These are phyloP conservation scores for Pycnonotus jocosus DNA, from an alignment of 2,113 vertebrate genomes.

Conservation along the genomic window DNA sequence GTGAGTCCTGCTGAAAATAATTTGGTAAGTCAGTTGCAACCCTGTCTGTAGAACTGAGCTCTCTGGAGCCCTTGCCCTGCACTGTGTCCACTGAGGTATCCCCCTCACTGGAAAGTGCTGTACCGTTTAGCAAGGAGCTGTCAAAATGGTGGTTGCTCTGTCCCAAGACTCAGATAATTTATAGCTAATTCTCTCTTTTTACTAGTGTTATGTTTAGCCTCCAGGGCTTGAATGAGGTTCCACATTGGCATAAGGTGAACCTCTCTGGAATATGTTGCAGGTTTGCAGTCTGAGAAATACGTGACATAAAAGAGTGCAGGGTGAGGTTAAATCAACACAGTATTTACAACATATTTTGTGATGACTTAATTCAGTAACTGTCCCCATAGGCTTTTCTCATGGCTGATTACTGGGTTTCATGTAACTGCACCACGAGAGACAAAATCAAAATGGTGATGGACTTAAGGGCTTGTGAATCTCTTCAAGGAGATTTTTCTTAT, in stretches of 20 bases:
- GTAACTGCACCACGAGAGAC: neutral
- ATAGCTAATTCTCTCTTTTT: neutral
- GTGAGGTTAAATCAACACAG: conserved; percentile 1
- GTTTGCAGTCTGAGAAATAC: neutral
- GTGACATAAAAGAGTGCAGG: neutral
- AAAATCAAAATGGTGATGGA: neutral
- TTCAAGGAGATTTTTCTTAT: neutral
- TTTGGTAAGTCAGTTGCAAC: neutral
- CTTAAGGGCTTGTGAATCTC: neutral
- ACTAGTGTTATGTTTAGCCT: neutral
- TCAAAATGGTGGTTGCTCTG: neutral
- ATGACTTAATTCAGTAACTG: conserved; percentile 22
- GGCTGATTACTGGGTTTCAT: neutral
- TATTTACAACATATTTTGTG: neutral
- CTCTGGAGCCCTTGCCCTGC: neutral
- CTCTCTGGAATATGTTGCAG: neutral
- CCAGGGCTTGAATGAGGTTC: neutral
- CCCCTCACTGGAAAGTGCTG: neutral
- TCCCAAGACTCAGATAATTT: neutral
- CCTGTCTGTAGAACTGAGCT: neutral
- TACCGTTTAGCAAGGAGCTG: neutral
- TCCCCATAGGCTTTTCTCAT: conserved; percentile 1
- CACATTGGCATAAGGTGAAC: neutral
- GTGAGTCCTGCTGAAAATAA: neutral
- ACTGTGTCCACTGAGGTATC: neutral